phyloP scores from a whole-genome alignment of 2,888 invertebrate genomes.

The Byasa hedistus region DNA sequence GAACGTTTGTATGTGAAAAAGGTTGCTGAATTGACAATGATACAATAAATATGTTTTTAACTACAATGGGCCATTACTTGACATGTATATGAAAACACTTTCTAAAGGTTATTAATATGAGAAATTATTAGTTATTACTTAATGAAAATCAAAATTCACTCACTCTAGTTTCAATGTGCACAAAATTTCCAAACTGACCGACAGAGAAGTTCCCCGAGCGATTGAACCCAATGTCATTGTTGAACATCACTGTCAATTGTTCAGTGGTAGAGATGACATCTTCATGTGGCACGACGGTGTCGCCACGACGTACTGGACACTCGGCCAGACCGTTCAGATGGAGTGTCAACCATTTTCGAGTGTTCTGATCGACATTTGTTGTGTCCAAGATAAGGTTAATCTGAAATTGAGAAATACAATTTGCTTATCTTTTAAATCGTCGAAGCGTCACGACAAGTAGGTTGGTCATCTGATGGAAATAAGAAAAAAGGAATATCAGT shows the following conservation, averaged over 20 bases:
- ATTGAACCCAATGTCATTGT: conserved; percentile 83
- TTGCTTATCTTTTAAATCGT: too few relatives aligned
- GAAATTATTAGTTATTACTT: too few relatives aligned
- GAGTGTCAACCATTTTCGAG: conserved; percentile 87
- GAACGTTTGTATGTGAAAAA: too few relatives aligned
- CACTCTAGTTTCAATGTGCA: conserved; percentile 84
- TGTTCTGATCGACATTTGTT: conserved; percentile 74
- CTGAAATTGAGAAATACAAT: conserved; percentile 60
- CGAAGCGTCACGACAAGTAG: too few relatives aligned
- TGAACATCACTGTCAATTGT: conserved; percentile 84
- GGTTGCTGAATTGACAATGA: too few relatives aligned
- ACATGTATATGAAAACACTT: too few relatives aligned
- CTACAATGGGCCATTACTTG: too few relatives aligned
- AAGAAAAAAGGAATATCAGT: too few relatives aligned
- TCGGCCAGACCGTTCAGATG: conserved; percentile 87
- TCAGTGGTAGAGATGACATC: conserved; percentile 89
- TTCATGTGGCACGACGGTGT: conserved; percentile 81
- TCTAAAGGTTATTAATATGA: too few relatives aligned
- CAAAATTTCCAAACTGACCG: conserved; percentile 85
- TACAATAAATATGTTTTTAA: too few relatives aligned
- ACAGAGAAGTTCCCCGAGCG: conserved; percentile 81
- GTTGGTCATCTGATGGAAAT: too few relatives aligned
- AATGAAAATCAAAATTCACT: conserved; percentile 46
- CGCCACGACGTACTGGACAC: conserved; percentile 83
- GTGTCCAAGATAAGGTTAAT: conserved; percentile 87